Conservation (phyloP, 2,888 invertebrate genomes). For the Mimumesa dahlbomi region DNA sequence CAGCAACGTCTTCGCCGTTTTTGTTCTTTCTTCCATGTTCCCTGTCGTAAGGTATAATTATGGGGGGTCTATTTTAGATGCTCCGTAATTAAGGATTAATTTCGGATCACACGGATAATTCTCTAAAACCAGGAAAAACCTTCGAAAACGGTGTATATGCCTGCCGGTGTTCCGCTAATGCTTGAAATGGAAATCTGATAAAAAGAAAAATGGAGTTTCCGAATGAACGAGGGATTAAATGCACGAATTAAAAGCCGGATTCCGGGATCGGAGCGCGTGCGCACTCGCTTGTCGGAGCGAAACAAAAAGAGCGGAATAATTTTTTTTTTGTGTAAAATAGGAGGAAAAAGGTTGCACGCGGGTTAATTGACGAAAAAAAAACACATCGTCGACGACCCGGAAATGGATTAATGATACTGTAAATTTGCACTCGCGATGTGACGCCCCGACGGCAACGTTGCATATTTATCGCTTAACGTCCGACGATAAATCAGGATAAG, state of each 20-base stretch:
- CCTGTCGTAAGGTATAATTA: neutral
- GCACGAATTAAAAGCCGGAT: constrained; percentile 11
- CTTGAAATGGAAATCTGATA: neutral
- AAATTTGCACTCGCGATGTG: constrained; percentile 5
- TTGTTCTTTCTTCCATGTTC: too few species aligned
- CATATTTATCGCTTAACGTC: constrained; percentile 11
- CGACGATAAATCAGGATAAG: constrained; percentile 46
- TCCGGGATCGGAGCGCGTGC: neutral
- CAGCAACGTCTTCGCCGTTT: too few species aligned
- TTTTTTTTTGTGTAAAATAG: neutral
- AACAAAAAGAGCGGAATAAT: too few species aligned
- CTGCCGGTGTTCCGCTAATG: neutral
- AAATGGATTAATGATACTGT: constrained; percentile 17
- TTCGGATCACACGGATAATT: constrained; percentile 21
- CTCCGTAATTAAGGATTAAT: constrained; percentile 30
- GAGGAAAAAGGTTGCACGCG: neutral
- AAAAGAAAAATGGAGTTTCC: constrained; percentile 3
- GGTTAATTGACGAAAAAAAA: constrained; percentile 23
- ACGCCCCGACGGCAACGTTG: neutral
- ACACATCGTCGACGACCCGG: neutral
- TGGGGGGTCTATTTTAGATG: neutral
- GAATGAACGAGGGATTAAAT: constrained; percentile 10
- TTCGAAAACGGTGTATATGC: neutral
- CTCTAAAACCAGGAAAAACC: neutral
- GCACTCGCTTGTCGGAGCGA: neutral